These are phyloP conservation scores for Chelidonichthys spinosus DNA, from an alignment of 2,797 vertebrate genomes.

Conservation along the genomic window DNA sequence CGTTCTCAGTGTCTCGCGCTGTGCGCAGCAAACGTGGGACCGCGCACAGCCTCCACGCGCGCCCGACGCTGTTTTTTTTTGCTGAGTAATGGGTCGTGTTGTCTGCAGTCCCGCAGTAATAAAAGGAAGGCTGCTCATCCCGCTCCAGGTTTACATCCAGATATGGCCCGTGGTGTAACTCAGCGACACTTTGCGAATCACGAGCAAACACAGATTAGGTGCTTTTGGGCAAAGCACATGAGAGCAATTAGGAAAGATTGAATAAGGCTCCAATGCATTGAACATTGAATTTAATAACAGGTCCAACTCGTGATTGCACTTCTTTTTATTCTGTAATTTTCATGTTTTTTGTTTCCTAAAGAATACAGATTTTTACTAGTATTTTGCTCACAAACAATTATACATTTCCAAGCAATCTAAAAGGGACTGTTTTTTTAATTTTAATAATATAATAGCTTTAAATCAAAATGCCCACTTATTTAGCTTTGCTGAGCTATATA, in stretches of 20 bases:
- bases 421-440: background rate
- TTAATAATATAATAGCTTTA: background rate
- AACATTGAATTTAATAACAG: background rate
- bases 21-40: constrained; percentile 56
- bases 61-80: constrained; percentile 48
- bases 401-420: background rate
- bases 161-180: constrained; percentile 5
- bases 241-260: background rate
- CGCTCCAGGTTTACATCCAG: constrained; percentile 23
- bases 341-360: background rate
- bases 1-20: background rate
- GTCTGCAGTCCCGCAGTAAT: constrained; percentile 79
- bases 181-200: background rate
- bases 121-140: constrained; percentile 50
- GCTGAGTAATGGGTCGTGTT: constrained; percentile 73
- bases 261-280: background rate
- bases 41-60: constrained; percentile 54
- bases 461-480: background rate
- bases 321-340: background rate
- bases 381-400: background rate
- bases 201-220: background rate
- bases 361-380: background rate
- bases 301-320: background rate
- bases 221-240: background rate
- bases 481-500: background rate